These are phyloP conservation scores for Strigamia transsilvanica DNA, from an alignment of 2,888 invertebrate species.

Conservation along the genomic window DNA sequence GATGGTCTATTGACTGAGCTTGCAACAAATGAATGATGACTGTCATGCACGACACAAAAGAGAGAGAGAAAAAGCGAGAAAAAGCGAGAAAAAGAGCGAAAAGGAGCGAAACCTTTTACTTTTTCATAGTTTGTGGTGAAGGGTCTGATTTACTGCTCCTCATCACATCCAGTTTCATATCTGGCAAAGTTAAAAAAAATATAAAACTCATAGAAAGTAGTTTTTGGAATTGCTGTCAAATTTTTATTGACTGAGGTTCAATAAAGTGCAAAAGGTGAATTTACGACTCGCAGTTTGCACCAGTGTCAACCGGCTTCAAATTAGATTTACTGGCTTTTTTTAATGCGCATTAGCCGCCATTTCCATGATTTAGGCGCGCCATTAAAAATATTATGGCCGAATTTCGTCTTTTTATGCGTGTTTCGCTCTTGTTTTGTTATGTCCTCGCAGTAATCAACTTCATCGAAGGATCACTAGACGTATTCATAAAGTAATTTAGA, in stretches of 20 bases:
- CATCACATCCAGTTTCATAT: constrained; percentile 38
- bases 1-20: constrained; percentile 34
- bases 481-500: too few relatives aligned
- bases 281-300: constrained; percentile 20
- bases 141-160: constrained; percentile 40
- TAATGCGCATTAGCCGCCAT: neutral
- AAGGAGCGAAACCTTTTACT: constrained; percentile 15
- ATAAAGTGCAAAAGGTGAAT: constrained; percentile 23
- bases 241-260: constrained; percentile 28
- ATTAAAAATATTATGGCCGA: neutral
- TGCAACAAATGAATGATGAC: constrained; percentile 32
- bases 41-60: constrained; percentile 27
- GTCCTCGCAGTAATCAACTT: too few relatives aligned
- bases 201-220: neutral
- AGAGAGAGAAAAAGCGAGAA: too few relatives aligned
- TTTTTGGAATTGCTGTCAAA: constrained; percentile 41
- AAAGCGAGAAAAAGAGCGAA: neutral
- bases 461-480: too few relatives aligned
- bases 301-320: constrained; percentile 7
- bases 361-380: neutral
- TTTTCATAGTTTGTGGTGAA: constrained; percentile 41
- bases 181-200: neutral
- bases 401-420: too few relatives aligned
- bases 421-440: too few relatives aligned
- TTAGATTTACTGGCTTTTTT: constrained; percentile 24